phyloP scores from a whole-genome alignment of 2,113 vertebrate species.

The Ptilorrhoa leucosticta region DNA sequence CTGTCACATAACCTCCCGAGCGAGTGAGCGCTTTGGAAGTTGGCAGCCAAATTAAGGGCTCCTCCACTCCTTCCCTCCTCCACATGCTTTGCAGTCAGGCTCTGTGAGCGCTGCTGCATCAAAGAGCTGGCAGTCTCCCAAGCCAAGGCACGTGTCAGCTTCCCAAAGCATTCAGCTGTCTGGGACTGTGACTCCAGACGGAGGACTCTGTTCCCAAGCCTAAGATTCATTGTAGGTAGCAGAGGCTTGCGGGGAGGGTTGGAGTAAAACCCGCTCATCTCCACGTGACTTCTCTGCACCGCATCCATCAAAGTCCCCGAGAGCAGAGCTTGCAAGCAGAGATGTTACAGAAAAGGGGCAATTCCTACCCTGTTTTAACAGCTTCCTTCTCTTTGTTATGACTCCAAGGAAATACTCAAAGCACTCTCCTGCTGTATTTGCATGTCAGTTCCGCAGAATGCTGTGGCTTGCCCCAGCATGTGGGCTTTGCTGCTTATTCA shows the following conservation, averaged over 20 bases:
- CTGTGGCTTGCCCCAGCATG: background rate
- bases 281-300: background rate
- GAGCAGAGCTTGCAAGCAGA: background rate
- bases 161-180: conserved; percentile 46
- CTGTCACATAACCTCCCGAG: conserved; percentile 33
- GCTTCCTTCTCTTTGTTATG: background rate
- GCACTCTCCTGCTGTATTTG: background rate
- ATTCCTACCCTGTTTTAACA: background rate
- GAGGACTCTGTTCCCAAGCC: conserved; percentile 31
- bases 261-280: background rate
- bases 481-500: background rate
- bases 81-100: conserved; percentile 49
- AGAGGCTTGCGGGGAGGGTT: background rate
- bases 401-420: background rate
- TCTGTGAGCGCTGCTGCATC: conserved; percentile 28
- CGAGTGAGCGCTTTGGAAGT: conserved; percentile 31
- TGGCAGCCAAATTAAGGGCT: conserved; percentile 62
- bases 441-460: background rate
- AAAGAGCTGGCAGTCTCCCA: conserved; percentile 26
- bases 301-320: background rate
- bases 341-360: background rate
- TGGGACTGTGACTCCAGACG: background rate
- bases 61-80: conserved; percentile 53
- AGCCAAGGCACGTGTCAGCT: background rate
- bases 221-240: conserved; percentile 3